These are phyloP conservation scores for Erinaceus europaeus DNA, from an alignment of 2,113 vertebrate species.

Conservation along the genomic window DNA sequence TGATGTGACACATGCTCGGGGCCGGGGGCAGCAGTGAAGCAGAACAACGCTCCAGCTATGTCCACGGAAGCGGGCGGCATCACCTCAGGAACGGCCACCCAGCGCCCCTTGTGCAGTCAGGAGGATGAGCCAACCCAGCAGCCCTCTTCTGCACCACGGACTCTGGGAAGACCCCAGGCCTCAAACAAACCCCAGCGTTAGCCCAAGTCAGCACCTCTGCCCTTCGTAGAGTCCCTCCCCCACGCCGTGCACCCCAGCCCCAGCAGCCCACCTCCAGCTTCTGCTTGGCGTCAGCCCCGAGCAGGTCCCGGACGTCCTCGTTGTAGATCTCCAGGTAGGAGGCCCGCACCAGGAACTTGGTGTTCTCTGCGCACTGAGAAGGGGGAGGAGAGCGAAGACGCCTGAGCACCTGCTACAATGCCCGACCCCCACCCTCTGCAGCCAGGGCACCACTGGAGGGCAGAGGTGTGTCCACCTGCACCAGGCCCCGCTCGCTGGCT, in stretches of 20 bases:
- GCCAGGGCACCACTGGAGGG: neutral
- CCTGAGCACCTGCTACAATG: neutral
- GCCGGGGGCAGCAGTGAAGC: no score
- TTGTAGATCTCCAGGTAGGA: slow-evolving; percentile 95
- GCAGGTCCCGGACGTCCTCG: slow-evolving; percentile 89
- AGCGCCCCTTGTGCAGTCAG: no score
- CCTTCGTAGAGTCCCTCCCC: no score
- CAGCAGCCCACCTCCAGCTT: slow-evolving; percentile 92
- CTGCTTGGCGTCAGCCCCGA: slow-evolving; percentile 90
- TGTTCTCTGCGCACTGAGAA: slow-evolving; percentile 89
- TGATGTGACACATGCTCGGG: no score
- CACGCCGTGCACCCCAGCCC: no score
- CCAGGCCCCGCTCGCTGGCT: neutral
- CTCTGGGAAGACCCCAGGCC: neutral
- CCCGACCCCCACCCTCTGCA: neutral
- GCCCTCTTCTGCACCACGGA: neutral
- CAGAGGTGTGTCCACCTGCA: neutral
- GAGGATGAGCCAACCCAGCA: no score
- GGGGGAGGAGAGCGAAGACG: neutral
- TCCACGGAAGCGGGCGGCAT: neutral
- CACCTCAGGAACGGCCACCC: neutral
- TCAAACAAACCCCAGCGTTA: no score
- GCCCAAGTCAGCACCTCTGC: no score
- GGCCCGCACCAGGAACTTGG: slow-evolving; percentile 90
- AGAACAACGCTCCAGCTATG: neutral